These are phyloP conservation scores for Calidris pygmaea DNA, from an alignment of 2,113 vertebrate species.

Conservation along the genomic window DNA sequence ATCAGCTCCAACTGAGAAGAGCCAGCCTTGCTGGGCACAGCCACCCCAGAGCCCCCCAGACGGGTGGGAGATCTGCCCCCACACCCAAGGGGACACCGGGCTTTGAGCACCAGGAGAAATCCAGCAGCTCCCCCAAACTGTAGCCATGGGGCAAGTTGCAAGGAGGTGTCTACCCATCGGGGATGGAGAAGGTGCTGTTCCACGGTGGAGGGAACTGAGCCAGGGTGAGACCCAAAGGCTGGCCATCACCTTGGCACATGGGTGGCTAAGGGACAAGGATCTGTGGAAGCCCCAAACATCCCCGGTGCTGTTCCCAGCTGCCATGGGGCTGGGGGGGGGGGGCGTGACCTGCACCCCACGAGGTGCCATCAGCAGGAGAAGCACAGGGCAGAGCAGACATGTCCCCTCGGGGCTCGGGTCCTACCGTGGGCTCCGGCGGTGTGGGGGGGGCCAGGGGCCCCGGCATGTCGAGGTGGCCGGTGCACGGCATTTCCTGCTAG, in stretches of 20 bases:
- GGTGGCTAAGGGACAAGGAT: not conserved
- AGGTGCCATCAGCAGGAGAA: not conserved
- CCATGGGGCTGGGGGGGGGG: no score
- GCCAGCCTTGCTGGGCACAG: not conserved
- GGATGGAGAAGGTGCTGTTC: no score
- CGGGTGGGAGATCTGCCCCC: not conserved
- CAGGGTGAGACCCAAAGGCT: not conserved
- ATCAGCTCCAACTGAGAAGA: not conserved
- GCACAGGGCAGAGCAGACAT: not conserved
- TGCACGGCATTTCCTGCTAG: not conserved
- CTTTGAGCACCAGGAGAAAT: not conserved
- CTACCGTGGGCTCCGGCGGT: not conserved
- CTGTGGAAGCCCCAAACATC: no score
- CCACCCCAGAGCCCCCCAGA: not conserved
- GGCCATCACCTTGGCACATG: not conserved
- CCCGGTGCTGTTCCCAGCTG: not conserved
- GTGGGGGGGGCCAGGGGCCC: not conserved
- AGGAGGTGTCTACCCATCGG: not conserved
- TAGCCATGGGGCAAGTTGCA: not conserved
- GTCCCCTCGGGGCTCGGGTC: not conserved
- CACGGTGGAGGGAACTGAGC: rapidly evolving
- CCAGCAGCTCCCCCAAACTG: not conserved
- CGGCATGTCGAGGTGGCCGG: not conserved
- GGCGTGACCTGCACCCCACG: not conserved
- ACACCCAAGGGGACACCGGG: rapidly evolving